Conservation (phyloP, 2,113 vertebrate genomes). For the Helogale parvula region DNA sequence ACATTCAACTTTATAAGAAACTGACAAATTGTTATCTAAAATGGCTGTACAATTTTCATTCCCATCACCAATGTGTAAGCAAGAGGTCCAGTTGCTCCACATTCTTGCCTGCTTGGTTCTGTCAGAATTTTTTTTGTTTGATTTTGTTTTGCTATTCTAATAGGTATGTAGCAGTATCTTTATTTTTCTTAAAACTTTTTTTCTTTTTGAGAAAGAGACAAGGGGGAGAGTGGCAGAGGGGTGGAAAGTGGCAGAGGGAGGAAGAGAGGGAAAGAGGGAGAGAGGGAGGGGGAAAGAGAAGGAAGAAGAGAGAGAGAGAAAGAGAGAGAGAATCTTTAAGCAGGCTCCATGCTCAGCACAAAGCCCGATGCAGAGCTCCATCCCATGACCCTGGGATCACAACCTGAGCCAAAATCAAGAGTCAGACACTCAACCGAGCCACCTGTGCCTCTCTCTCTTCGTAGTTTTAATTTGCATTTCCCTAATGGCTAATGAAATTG, state of each 20-base stretch:
- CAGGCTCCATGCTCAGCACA: no score
- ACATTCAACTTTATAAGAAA: background rate
- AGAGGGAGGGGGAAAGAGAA: no score
- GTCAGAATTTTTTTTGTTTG: background rate
- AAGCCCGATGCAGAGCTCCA: no score
- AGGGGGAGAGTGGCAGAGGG: no score
- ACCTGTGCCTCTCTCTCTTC: background rate
- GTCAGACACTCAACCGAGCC: no score
- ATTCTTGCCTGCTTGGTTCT: background rate
- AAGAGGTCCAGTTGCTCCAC: background rate
- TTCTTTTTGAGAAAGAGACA: no score
- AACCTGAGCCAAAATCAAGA: no score
- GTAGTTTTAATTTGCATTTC: slow-evolving; percentile 18
- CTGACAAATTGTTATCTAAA: background rate
- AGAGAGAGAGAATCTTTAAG: no score
- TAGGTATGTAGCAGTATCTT: background rate
- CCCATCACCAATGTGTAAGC: background rate
- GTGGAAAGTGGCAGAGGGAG: no score
- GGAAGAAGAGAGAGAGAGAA: no score
- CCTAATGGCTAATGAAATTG: slow-evolving; percentile 14
- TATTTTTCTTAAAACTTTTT: background rate
- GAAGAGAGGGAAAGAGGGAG: no score
- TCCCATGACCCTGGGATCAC: no score
- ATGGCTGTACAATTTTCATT: background rate
- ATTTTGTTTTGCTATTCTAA: slow-evolving; percentile 9